phyloP scores from a whole-genome alignment of 2,113 vertebrate species.

The Amphiprion percula region DNA sequence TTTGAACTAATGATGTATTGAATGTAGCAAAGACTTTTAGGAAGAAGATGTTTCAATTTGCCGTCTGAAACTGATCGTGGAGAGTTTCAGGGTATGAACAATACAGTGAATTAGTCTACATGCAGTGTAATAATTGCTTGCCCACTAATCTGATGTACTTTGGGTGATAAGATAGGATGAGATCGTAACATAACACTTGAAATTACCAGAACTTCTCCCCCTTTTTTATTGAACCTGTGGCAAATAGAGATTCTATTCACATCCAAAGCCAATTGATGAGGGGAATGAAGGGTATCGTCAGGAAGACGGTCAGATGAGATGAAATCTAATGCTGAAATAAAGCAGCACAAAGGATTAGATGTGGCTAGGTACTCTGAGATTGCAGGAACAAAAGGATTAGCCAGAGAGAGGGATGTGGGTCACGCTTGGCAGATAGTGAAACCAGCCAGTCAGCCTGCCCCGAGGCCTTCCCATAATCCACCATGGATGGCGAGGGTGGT shows the following conservation, averaged over 20 bases:
- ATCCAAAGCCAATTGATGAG: constrained; percentile 43
- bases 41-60: no score
- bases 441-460: constrained; percentile 62
- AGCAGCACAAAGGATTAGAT: constrained; percentile 77
- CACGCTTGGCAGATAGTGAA: constrained; percentile 72
- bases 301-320: constrained; percentile 51
- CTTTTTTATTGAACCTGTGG: constrained; percentile 14
- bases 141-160: constrained; percentile 20
- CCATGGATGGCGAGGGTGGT: constrained; percentile 23
- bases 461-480: constrained; percentile 65
- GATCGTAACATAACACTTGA: constrained; percentile 2
- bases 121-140: not conserved
- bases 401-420: constrained; percentile 76
- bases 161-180: constrained; percentile 11
- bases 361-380: constrained; percentile 68
- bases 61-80: not conserved
- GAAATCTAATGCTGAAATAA: constrained; percentile 69
- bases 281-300: constrained; percentile 49
- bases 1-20: no score
- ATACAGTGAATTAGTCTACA: not conserved
- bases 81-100: not conserved
- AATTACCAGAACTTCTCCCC: constrained; percentile 10
- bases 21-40: no score
- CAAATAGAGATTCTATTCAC: constrained; percentile 29
- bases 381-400: constrained; percentile 82